Evolutionary conservation across 2,797 vertebrate genomes (phyloP).

Genomic region (Halcyon leucocephala): DNA sequence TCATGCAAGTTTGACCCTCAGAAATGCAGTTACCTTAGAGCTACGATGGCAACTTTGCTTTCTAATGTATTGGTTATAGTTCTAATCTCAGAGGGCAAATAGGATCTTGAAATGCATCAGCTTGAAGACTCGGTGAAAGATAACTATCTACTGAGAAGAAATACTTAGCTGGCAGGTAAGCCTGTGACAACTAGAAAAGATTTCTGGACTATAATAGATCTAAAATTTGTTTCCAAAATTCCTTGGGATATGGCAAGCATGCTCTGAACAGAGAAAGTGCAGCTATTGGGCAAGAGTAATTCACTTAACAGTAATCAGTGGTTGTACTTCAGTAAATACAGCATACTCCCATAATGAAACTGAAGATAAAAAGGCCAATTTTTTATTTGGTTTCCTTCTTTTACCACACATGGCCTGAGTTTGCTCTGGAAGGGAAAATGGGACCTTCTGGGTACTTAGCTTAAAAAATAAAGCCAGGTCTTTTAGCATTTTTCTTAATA

Average conservation of each 20-base stretch:
- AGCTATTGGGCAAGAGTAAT: slow-evolving; percentile 2
- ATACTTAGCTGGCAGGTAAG: neutral
- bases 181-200: neutral
- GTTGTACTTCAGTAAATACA: slow-evolving; percentile 3
- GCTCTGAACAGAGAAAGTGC: neutral
- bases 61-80: neutral
- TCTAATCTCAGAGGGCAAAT: neutral
- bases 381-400: slow-evolving; percentile 16
- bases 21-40: neutral
- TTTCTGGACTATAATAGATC: neutral
- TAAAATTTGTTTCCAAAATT: neutral
- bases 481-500: neutral
- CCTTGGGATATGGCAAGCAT: slow-evolving; percentile 2
- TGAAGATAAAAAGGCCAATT: neutral
- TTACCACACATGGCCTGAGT: neutral
- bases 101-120: neutral
- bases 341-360: neutral
- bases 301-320: slow-evolving; percentile 10
- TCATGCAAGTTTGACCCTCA: neutral
- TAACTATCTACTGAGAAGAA: neutral
- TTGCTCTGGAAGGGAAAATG: neutral
- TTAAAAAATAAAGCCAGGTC: neutral
- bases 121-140: neutral
- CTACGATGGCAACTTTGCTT: neutral
- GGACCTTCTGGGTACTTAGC: neutral